phyloP scores from a whole-genome alignment of 2,888 invertebrate genomes.

The Lymantria dispar region DNA sequence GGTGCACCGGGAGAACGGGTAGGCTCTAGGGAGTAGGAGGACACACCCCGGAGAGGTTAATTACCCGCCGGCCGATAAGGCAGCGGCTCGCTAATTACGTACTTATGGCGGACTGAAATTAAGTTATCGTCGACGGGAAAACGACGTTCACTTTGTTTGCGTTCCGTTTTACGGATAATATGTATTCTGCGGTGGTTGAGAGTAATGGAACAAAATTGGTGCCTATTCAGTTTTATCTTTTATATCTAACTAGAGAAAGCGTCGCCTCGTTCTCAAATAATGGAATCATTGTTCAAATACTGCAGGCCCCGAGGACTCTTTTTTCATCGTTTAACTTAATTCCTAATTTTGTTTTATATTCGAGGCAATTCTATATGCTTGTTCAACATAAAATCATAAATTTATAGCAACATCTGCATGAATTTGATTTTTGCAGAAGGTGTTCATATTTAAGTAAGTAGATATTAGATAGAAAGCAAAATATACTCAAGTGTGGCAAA shows the following conservation, averaged over 20 bases:
- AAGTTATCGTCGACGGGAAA: conserved; percentile 80
- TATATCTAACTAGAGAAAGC: conserved; percentile 57
- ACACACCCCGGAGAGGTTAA: conserved; percentile 70
- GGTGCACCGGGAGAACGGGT: conserved; percentile 60
- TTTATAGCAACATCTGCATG: conserved; percentile 3
- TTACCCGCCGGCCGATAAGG: conserved; percentile 81
- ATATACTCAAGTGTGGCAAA: conserved; percentile 63
- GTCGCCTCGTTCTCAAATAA: conserved; percentile 58
- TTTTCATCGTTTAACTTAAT: conserved; percentile 77
- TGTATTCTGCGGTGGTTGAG: conserved; percentile 69
- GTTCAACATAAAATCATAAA: conserved; percentile 21
- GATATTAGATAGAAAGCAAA: conserved; percentile 42
- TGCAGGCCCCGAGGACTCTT: conserved; percentile 54
- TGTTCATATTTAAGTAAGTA: conserved; percentile 31
- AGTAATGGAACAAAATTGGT: conserved; percentile 80
- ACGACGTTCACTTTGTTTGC: conserved; percentile 81
- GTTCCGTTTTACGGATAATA: conserved; percentile 80
- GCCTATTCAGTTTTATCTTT: conserved; percentile 75
- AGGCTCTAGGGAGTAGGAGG: conserved; percentile 37
- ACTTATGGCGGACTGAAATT: conserved; percentile 82
- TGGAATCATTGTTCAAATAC: conserved; percentile 72
- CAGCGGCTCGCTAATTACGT: conserved; percentile 82
- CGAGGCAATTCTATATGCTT: conserved; percentile 33
- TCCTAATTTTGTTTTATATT: conserved; percentile 58
- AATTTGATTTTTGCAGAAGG: conserved; percentile 21